Conservation (phyloP, 2,888 invertebrate species). For the Timandra comae region DNA sequence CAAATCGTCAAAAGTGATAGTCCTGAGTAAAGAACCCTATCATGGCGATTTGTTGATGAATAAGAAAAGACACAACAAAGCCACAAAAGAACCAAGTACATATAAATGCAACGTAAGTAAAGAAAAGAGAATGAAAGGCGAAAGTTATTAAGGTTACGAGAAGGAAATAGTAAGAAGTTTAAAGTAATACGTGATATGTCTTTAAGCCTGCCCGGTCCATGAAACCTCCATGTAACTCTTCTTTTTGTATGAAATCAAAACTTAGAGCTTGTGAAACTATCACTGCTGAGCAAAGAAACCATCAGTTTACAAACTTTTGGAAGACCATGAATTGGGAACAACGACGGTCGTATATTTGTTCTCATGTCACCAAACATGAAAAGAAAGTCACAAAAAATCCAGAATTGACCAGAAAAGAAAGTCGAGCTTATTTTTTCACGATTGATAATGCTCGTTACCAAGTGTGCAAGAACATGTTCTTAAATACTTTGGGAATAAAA, state of each 20-base stretch:
- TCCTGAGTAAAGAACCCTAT: too few relatives aligned
- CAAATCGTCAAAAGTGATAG: too few relatives aligned
- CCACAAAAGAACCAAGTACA: conserved; percentile 14
- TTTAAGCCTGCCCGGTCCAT: conserved; percentile 21
- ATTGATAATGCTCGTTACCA: conserved; percentile 21
- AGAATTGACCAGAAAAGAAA: conserved; percentile 18
- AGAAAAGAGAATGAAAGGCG: conserved; percentile 20
- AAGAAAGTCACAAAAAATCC: conserved; percentile 19
- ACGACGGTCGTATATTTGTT: conserved; percentile 19
- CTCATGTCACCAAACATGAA: conserved; percentile 12
- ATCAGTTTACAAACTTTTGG: conserved; percentile 18
- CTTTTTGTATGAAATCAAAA: conserved; percentile 22
- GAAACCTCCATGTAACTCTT: conserved; percentile 17
- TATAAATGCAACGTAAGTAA: conserved; percentile 15
- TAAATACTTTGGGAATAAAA: conserved; percentile 17
- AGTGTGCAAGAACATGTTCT: conserved; percentile 22
- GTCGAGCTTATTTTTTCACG: conserved; percentile 20
- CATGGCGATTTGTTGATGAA: too few relatives aligned
- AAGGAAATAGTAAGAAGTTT: conserved; percentile 17
- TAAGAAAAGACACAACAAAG: too few relatives aligned
- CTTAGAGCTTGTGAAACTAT: conserved; percentile 21
- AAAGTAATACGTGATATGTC: conserved; percentile 19
- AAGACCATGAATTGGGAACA: conserved; percentile 21
- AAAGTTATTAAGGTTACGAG: too few relatives aligned
- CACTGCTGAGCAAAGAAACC: conserved; percentile 15